Percentiles rank a stretch among this genome's conserved stretches.
These are phyloP conservation scores for Cecropterus lyciades DNA, from an alignment of 1,140 invertebrate species.

Conservation along the genomic window DNA sequence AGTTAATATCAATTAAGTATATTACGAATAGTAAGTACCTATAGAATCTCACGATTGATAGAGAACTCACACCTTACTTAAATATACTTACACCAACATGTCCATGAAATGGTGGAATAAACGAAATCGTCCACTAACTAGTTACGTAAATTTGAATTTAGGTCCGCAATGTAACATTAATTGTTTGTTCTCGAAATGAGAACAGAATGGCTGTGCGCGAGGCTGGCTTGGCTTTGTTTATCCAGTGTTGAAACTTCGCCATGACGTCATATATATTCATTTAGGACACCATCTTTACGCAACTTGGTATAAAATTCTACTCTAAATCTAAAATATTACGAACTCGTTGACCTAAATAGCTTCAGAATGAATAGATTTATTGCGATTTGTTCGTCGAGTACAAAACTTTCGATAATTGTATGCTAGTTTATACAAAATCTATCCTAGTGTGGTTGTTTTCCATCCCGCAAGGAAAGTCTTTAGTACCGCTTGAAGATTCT, in stretches of 20 bases:
- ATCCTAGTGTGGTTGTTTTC: not conserved
- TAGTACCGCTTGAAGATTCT: conserved; percentile 1
- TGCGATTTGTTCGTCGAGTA: not conserved
- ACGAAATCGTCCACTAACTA: not conserved
- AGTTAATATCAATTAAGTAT: no score
- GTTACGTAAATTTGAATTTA: conserved; percentile 47
- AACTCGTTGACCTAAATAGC: conserved; percentile 16
- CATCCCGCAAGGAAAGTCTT: not conserved
- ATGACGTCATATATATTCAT: conserved; percentile 61
- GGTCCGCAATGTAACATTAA: conserved; percentile 53
- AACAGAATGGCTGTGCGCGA: conserved; percentile 56
- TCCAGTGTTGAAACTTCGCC: conserved; percentile 63
- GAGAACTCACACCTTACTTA: no score
- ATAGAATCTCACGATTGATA: no score
- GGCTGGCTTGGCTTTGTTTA: conserved; percentile 67
- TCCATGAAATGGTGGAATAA: not conserved
- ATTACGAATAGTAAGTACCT: no score
- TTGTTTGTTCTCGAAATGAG: conserved; percentile 71
- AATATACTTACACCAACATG: no score
- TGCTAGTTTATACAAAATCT: not conserved
- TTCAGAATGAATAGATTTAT: not conserved
- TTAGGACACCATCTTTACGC: conserved; percentile 52
- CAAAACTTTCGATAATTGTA: not conserved
- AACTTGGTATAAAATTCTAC: conserved; percentile 50
- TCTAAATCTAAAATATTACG: conserved; percentile 38